Conservation (phyloP, 2,888 invertebrate species). For the Ophion slaviceki region DNA sequence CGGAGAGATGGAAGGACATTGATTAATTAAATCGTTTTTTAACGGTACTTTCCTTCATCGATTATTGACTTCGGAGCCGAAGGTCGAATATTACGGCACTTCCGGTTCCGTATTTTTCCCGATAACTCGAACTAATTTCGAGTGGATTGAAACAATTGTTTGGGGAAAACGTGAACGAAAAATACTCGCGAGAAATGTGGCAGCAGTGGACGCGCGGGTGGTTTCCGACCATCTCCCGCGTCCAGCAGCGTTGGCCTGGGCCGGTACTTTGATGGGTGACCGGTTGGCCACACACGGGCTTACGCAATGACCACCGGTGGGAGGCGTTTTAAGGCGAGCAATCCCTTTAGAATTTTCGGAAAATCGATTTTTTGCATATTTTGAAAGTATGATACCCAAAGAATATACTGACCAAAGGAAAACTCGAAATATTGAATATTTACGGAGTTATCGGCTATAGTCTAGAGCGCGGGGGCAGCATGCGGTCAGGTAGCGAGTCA, state of each 20-base stretch:
- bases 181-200: background rate
- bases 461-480: no score
- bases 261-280: background rate
- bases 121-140: background rate
- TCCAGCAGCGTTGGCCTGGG: background rate
- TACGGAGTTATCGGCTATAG: no score
- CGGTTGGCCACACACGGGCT: background rate
- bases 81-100: slow-evolving; percentile 1
- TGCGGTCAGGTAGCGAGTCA: no score
- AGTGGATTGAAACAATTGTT: background rate
- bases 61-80: background rate
- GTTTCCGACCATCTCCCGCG: no score
- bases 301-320: no score
- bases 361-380: no score
- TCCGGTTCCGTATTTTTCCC: background rate
- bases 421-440: no score
- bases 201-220: no score
- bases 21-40: background rate
- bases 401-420: no score
- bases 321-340: no score
- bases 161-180: background rate
- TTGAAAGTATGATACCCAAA: no score
- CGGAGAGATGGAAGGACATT: background rate
- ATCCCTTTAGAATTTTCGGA: no score
- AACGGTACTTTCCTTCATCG: background rate